These are phyloP conservation scores for Acipenser ruthenus DNA, from an alignment of 2,797 vertebrate genomes.

Conservation along the genomic window DNA sequence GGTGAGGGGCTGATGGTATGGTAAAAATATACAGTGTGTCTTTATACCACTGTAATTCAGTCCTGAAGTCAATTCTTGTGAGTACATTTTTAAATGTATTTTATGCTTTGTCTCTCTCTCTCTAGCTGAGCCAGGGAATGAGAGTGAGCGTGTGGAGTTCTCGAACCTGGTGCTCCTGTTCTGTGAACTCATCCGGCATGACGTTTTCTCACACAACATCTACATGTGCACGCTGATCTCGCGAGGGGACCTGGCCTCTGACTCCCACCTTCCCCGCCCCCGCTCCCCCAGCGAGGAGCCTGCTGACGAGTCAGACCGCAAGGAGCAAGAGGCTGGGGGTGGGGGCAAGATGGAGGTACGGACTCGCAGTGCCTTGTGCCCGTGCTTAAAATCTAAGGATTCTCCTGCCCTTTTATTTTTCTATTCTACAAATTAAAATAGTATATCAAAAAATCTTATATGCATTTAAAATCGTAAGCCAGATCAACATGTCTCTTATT, in stretches of 20 bases:
- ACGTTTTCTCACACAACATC: slow-evolving; percentile 98
- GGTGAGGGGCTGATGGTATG: too few species aligned
- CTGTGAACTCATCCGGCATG: slow-evolving; percentile 92
- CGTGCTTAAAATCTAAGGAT: background rate
- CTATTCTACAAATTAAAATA: background rate
- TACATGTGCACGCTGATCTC: slow-evolving; percentile 98
- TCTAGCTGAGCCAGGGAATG: slow-evolving; percentile 85
- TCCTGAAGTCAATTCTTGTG: too few species aligned
- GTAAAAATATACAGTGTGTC: too few species aligned
- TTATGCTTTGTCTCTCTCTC: background rate
- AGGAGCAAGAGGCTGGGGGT: slow-evolving; percentile 78
- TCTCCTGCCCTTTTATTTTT: background rate
- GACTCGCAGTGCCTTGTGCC: too few species aligned
- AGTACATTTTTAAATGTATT: too few species aligned
- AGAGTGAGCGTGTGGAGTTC: slow-evolving; percentile 92
- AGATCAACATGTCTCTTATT: too few species aligned
- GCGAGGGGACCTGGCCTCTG: slow-evolving; percentile 86
- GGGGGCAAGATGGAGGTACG: slow-evolving; percentile 85
- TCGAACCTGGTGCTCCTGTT: slow-evolving; percentile 95
- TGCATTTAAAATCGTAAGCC: background rate
- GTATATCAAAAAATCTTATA: background rate
- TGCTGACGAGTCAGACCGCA: slow-evolving; percentile 83
- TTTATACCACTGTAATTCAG: too few species aligned
- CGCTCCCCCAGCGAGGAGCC: slow-evolving; percentile 90
- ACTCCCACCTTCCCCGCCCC: slow-evolving; percentile 83